Base-by-base conservation (phyloP, 2,113 vertebrate genomes). In the Athene cunicularia region DNA sequence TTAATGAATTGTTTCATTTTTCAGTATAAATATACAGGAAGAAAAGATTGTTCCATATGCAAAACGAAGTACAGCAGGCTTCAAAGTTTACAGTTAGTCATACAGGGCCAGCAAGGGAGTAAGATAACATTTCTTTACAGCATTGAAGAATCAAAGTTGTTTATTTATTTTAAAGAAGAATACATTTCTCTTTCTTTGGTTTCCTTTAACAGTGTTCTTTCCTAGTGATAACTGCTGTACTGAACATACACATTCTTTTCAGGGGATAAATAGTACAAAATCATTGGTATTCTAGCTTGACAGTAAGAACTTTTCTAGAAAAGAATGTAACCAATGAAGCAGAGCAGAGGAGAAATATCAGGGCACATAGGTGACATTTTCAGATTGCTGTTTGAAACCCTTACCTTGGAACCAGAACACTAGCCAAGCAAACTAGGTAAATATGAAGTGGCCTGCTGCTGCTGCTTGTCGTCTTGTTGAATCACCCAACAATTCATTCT, bases 1-100 rank as follows among this genome's bases (percentile, higher is more conserved):
- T 84, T 75, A 93, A 86, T 87, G 28, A 75, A 60, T 95, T 92
- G 68, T 88, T 92, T 96, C 27, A 56, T 88, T 91, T 95, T 91
- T 79, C 76, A 82, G n/a, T 80, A 75, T 83, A 96, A 94, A 93
- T 89, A 93, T 35, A 82, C 84, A 88, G 50, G 49, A 80, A 85
- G 72, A 84, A 94, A 84, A 76, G 58, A 80, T 70, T 70, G 41
- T 66, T 59, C 26, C 32, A 22, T 85, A 43, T 80, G 67, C 88
- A 91, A 79, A 95, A 70, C 33, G 26, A 89, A 91, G 52, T 67
- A 49, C 32, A 87, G 39, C 32, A 94, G 73, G 26, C 37, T 90
- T 96, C 45, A 87, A 18, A 91, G 73, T 89, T 93, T 64, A 52
- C 64, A 1, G 1, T 79, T 49, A 76, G 50, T 37, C 10, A 1